phyloP scores from a whole-genome alignment of 30 jellyfish, hydroid and myxozoan genomes.

The Cassiopea xamachana region DNA sequence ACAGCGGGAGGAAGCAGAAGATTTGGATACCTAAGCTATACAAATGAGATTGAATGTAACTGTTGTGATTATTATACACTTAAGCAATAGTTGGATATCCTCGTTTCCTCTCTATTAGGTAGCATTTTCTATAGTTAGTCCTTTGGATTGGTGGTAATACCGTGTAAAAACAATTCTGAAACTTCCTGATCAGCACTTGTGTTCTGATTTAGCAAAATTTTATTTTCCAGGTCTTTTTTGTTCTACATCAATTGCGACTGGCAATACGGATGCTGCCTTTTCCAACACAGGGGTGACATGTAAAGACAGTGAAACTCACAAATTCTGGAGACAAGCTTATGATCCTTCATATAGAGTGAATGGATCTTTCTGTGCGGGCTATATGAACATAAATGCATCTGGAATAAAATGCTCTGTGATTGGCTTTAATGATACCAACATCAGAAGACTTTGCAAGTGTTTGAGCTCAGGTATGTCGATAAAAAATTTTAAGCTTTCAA shows the following conservation, averaged over 20 bases:
- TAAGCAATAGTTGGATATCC: no score
- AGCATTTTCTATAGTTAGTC: no score
- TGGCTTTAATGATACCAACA: conserved; percentile 14
- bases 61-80: no score
- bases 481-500: no score
- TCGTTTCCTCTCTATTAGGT: no score
- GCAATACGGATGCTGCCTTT: conserved; percentile 25
- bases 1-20: no score
- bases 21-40: no score
- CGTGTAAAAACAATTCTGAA: no score
- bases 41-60: no score
- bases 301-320: conserved; percentile 10
- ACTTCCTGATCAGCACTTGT: neutral
- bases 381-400: conserved; percentile 5
- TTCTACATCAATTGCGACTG: conserved; percentile 17
- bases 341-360: conserved; percentile 32
- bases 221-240: conserved; percentile 24
- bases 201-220: neutral
- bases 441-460: conserved; percentile 55
- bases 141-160: no score
- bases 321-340: conserved; percentile 23
- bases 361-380: conserved; percentile 44
- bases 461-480: conserved; percentile 15
- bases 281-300: conserved; percentile 9
- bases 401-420: conserved; percentile 27